Conservation (phyloP, 1,140 invertebrate genomes). For the Bombus balteatus region DNA sequence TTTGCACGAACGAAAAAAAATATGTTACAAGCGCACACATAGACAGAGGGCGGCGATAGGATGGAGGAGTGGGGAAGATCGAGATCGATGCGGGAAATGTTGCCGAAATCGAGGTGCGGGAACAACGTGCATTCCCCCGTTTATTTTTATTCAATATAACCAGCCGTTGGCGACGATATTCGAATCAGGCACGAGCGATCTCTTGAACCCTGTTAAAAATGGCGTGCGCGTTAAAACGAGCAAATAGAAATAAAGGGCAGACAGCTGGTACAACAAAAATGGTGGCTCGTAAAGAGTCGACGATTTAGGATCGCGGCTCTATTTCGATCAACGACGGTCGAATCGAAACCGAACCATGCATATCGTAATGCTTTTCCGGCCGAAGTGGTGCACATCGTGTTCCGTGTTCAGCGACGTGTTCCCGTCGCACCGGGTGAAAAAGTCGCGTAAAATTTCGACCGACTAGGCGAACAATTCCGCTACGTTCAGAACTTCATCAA, state of each 20-base stretch:
- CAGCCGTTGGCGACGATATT: constrained; percentile 18
- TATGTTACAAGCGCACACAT: neutral
- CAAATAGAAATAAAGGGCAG: constrained; percentile 34
- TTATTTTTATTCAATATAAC: constrained; percentile 55
- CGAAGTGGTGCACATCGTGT: neutral
- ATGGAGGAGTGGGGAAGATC: neutral
- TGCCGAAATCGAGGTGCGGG: neutral
- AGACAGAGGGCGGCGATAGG: neutral
- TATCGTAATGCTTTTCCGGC: constrained; percentile 21
- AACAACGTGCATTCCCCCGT: neutral
- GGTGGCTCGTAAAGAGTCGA: constrained; percentile 26
- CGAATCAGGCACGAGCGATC: constrained; percentile 34
- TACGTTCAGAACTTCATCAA: constrained; percentile 26
- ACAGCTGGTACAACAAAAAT: neutral
- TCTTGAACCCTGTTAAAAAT: constrained; percentile 7
- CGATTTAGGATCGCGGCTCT: neutral
- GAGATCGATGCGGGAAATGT: neutral
- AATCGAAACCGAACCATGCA: constrained; percentile 31
- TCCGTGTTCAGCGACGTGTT: neutral
- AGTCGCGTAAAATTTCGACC: constrained; percentile 35
- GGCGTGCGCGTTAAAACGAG: constrained; percentile 7
- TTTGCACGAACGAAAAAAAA: neutral
- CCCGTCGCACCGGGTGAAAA: constrained; percentile 11
- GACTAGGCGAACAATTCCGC: neutral
- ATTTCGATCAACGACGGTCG: constrained; percentile 28